These are phyloP conservation scores for Ictalurus punctatus DNA, from an alignment of 2,113 vertebrate species.

Conservation along the genomic window DNA sequence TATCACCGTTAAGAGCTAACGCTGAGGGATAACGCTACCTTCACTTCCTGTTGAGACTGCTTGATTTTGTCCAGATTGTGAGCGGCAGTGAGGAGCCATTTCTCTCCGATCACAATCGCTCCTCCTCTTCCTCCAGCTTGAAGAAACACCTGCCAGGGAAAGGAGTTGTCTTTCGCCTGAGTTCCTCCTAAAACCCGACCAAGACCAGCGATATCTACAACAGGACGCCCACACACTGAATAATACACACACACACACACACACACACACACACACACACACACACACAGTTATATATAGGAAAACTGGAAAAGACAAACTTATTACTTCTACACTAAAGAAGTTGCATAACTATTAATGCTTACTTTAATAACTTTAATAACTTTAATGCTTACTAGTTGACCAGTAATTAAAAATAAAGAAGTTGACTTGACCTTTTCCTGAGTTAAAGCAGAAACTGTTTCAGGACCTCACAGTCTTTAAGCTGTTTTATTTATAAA, in stretches of 20 bases:
- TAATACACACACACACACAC: constrained; percentile 7
- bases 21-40: neutral
- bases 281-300: neutral
- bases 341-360: neutral
- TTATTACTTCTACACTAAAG: neutral
- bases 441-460: neutral
- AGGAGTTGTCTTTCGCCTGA: neutral
- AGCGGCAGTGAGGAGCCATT: constrained; percentile 52
- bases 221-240: constrained; percentile 35
- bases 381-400: neutral
- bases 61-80: constrained; percentile 10
- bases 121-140: neutral
- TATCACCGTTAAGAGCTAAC: neutral
- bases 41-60: neutral
- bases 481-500: neutral
- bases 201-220: accelerated
- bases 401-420: neutral
- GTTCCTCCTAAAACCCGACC: constrained; percentile 63
- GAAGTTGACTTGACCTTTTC: neutral
- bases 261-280: neutral
- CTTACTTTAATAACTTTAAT: no score
- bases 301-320: neutral
- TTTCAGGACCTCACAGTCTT: neutral
- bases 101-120: constrained; percentile 47
- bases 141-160: constrained; percentile 72